phyloP scores from a whole-genome alignment of 2,113 vertebrate species.

The Sceloporus tristichus region DNA sequence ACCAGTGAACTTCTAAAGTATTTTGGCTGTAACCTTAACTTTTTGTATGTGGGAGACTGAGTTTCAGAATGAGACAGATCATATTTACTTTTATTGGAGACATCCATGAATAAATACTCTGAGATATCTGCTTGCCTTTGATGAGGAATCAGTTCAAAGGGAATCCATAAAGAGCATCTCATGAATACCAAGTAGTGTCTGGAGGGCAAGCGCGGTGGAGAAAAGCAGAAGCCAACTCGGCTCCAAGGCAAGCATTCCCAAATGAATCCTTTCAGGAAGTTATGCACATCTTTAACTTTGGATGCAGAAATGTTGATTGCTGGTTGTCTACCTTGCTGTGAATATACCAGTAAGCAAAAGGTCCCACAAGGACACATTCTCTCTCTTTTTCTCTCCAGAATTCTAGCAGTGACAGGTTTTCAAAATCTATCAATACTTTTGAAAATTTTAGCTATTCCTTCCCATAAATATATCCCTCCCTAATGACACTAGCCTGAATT shows the following conservation, averaged over 20 bases:
- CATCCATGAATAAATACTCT: conserved; percentile 21
- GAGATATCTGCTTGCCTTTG: conserved; percentile 20
- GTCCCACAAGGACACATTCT: background rate
- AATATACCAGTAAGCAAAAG: background rate
- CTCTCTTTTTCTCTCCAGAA: background rate
- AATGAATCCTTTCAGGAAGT: conserved; percentile 33
- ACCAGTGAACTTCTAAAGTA: background rate
- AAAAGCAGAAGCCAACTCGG: background rate
- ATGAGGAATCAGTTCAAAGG: conserved; percentile 15
- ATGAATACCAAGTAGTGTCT: conserved; percentile 30
- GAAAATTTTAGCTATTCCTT: conserved; percentile 1
- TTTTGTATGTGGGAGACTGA: background rate
- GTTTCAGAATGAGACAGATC: conserved; percentile 9
- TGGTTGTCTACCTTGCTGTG: conserved; percentile 2
- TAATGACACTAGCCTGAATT: background rate
- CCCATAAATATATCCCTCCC: background rate
- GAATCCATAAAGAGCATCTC: conserved; percentile 37
- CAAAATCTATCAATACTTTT: background rate
- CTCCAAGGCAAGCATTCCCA: background rate
- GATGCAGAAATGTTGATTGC: conserved; percentile 16
- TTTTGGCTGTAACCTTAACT: background rate
- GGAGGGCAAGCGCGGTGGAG: background rate
- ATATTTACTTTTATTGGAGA: conserved; percentile 26
- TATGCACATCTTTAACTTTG: background rate
- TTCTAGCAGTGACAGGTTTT: background rate